Evolutionary conservation across 2,797 vertebrate species (phyloP), one percentile per base, ranked within the genome.

Genomic region (Enteromius unitaeniatus): DNA sequence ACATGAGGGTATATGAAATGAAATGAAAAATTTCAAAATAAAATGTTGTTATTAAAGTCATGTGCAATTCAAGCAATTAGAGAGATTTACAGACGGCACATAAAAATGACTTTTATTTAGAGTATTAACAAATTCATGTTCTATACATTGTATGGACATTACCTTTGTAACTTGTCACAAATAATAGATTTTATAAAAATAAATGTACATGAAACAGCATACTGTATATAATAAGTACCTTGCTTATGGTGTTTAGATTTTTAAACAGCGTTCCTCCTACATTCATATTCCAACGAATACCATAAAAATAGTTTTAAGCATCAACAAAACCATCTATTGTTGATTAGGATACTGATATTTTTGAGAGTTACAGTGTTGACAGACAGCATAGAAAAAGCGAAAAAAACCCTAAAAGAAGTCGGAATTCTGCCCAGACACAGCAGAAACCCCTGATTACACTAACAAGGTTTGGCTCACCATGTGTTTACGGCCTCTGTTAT

Each of bases 31-130:
- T 11, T 11, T 45, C 10, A 45, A 45, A 58, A 58, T 23, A 45
- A 60, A 45, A 5, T 1, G 7, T 77, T 3, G 37, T 40, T 40
- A 40, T 40, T 19, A 1, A 17, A 79, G 31, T 23, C 21, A 45
- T 58, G 19, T 74, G 19, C 8, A 69, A 58, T 69, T 83, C 31
- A 83, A 77, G 19, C 23, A 58, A 23, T 31, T 21, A 14, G 49
- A 87, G 88, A 65, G 77, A 78, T 89, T 82, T 92, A 91, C 86
- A 94, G 92, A 94, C 92, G 88, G 90, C 91, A 93, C 93, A 92
- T 95, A 95, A 93, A 95, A 95, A 95, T 92, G 53, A 94, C 87
- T 92, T 94, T 94, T 95, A 94, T 95, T 95, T 92, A 92, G 93
- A 95, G 92, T 94, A 94, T 93, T 94, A 95, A 95, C 94, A 96